Evolutionary conservation across 2,113 vertebrate species (phyloP).

Genomic region (Mobula birostris): DNA sequence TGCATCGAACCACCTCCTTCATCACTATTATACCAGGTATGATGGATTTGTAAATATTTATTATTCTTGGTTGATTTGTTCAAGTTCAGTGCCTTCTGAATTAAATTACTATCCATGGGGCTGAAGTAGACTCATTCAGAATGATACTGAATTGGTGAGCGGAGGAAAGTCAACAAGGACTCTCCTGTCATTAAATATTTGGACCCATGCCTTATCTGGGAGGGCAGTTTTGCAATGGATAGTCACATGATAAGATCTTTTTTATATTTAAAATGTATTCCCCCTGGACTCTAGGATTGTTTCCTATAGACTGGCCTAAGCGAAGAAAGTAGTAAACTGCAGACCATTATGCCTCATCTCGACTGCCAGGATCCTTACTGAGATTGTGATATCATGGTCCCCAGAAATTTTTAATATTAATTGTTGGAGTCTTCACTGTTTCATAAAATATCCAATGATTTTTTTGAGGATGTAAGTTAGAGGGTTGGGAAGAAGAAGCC

Average conservation of each 20-base stretch:
- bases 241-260: neutral
- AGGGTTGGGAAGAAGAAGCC: too few relatives aligned
- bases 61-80: neutral
- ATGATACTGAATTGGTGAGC: neutral
- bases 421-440: too few relatives aligned
- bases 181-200: neutral
- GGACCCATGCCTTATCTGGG: neutral
- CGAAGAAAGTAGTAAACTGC: too few relatives aligned
- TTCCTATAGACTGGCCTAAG: too few relatives aligned
- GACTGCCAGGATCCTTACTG: too few relatives aligned
- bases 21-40: slow-evolving; percentile 88
- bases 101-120: neutral
- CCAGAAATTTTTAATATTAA: too few relatives aligned
- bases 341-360: too few relatives aligned
- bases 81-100: neutral
- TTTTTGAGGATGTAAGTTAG: too few relatives aligned
- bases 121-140: neutral
- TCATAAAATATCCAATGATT: too few relatives aligned
- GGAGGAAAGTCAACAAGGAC: neutral
- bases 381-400: too few relatives aligned
- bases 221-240: neutral
- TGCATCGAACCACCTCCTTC: slow-evolving; percentile 95
- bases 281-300: too few relatives aligned
- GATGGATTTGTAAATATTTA: neutral
- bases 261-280: neutral